Evolutionary conservation across 2,888 invertebrate species (phyloP).

Genomic region (Rhogogaster chlorosoma): DNA sequence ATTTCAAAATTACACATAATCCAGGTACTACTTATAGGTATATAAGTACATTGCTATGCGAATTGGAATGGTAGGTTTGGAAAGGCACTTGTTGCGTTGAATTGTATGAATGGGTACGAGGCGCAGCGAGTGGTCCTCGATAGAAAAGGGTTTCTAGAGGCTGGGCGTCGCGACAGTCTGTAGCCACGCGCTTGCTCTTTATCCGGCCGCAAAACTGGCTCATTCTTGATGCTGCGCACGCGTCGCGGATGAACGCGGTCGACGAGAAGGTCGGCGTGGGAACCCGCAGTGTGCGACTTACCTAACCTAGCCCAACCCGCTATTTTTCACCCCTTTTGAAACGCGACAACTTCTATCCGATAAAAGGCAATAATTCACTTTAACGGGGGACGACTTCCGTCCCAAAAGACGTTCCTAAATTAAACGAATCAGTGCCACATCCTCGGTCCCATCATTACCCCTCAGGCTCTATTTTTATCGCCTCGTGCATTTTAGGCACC

Average conservation of each 20-base stretch:
- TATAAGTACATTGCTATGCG: neutral
- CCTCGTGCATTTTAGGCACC: neutral
- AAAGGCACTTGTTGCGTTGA: slow-evolving; percentile 35
- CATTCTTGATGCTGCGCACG: slow-evolving; percentile 44
- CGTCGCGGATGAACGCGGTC: slow-evolving; percentile 39
- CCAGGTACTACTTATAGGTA: neutral
- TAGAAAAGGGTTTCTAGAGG: slow-evolving; percentile 14
- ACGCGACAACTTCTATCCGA: slow-evolving; percentile 27
- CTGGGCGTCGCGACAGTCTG: slow-evolving; percentile 28
- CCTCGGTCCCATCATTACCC: neutral
- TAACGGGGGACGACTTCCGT: slow-evolving; percentile 43
- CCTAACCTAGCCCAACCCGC: slow-evolving; percentile 17
- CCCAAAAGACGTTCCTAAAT: slow-evolving; percentile 40
- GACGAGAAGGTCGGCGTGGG: slow-evolving; percentile 47
- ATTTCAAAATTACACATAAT: neutral
- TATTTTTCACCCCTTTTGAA: slow-evolving; percentile 26
- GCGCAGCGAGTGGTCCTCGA: slow-evolving; percentile 38
- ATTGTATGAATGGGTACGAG: neutral
- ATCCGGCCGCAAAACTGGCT: slow-evolving; percentile 40
- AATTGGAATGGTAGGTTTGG: neutral
- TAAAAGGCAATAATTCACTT: slow-evolving; percentile 47
- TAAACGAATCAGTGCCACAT: slow-evolving; percentile 33
- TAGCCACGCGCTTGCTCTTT: slow-evolving; percentile 37
- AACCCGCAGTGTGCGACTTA: slow-evolving; percentile 38
- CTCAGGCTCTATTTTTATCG: slow-evolving; percentile 26